Evolutionary conservation across 2,113 vertebrate genomes (phyloP), one percentile per base, ranked within the genome.

Genomic region (Uria lomvia): DNA sequence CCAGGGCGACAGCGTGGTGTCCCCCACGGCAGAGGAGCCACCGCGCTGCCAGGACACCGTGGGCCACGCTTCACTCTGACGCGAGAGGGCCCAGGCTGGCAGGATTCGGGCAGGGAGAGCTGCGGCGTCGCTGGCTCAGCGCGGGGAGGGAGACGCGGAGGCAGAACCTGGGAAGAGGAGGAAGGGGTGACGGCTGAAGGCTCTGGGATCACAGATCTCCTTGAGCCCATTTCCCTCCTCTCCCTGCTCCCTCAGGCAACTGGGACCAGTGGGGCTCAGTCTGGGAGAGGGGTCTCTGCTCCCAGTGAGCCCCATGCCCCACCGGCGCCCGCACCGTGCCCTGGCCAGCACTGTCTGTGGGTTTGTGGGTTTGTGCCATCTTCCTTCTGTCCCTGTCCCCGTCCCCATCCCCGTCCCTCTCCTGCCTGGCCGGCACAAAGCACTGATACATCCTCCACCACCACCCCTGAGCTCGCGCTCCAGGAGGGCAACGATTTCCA

Each of bases 301-400:
- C 60, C 22, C 0, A 0, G 45, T 6, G 26, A 42, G 56, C 65
- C 21, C 36, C 22, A 7, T 5, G n/a, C 15, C 7, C n/a, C 59
- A 12, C 24, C 3, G 8, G 38, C 66, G 8, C 47, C 17, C 4
- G 47, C 40, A n/a, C 58, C 3, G 9, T 47, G n/a, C 20, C 53
- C 22, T n/a, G 32, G 27, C 34, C 22, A n/a, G 47, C 40, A 32
- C 26, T 81, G 56, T 29, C 24, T 27, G 19, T 9, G 21, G 42
- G 29, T 78, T 30, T 49, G 74, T 62, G 77, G 49, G 29, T 78
- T 30, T 49, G 74, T 68, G 77, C 50, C 62, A 32, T 49, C 56
- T 38, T 32, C 77, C 49, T 36, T 15, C 47, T 21, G 17, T 14
- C 53, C 29, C 53, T 43, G 76, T 2, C 24, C 67, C 34, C 7